Evolutionary conservation across 1,140 invertebrate genomes (phyloP).

Genomic region (Nasonia vitripennis): DNA sequence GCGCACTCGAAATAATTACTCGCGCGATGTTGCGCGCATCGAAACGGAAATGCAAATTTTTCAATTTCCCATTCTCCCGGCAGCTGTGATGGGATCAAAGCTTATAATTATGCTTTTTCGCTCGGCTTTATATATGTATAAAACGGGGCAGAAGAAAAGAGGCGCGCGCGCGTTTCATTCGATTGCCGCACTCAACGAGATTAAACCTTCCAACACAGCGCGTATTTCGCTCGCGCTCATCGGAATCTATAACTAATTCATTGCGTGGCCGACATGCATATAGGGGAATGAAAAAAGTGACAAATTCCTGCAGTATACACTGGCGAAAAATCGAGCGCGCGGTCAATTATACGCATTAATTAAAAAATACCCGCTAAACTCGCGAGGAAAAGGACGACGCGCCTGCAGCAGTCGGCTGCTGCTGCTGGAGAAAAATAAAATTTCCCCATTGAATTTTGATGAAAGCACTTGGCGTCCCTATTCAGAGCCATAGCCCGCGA

Average conservation of each 20-base stretch:
- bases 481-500: background rate
- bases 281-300: too few relatives aligned
- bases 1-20: background rate
- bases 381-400: background rate
- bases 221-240: too few relatives aligned
- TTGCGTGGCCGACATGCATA: too few relatives aligned
- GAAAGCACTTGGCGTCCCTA: slow-evolving; percentile 10
- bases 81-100: background rate
- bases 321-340: too few relatives aligned
- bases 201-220: background rate
- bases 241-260: slow-evolving; percentile 5
- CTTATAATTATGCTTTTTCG: background rate
- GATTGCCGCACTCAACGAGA: background rate
- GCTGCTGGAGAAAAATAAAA: background rate
- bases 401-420: background rate
- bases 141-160: background rate
- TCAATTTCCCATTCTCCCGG: background rate
- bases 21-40: too few relatives aligned
- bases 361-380: slow-evolving; percentile 10
- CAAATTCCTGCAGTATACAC: too few relatives aligned
- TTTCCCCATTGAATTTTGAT: slow-evolving; percentile 30
- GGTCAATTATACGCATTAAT: slow-evolving; percentile 38
- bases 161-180: background rate
- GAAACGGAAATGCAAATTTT: background rate
- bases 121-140: too few relatives aligned